Evolutionary conservation across 1,140 invertebrate genomes (phyloP), one percentile per base, ranked within the genome.

Genomic region (Spodoptera litura): DNA sequence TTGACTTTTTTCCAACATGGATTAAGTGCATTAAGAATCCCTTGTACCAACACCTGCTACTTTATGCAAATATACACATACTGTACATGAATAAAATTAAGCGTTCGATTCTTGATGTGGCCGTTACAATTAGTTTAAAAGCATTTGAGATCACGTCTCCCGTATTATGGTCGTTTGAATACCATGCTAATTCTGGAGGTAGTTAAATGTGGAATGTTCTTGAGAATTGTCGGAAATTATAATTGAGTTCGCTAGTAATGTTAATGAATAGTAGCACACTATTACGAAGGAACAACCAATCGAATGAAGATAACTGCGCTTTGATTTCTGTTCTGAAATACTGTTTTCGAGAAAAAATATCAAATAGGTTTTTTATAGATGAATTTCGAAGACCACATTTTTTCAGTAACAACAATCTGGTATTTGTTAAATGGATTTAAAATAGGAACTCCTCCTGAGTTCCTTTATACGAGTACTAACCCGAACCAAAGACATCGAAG

Each of bases 1-100:
- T 75, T 75, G 49, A 75, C 73, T 75, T 64, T 20, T 72, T 75
- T 64, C 38, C 9, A 35, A 64, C 20, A 64, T 52, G 49, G 59
- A 64, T 75, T 75, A 64, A 62, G 59, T 64, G 38, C 35, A 4
- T 11, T 49, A 10, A 49, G 31, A 59, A n/a, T 15, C 51, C 25
- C 52, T 53, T 27, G 49, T 20, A 15, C 31, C 12, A 31, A 31
- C 73, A 75, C 59, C 73, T 55, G 73, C 44, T 73, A 38, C 56
- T 62, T 74, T 64, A 75, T 75, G 73, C 59, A 75, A 75, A 75
- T 75, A 49, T 55, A 15, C 13, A 15, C 52, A 55, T 55, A 55
- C 15, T 31, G 5, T 70, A 52, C 66, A 64, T 64, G 61, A 38
- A 64, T 64, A 66, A 66, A 49, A 62, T 62, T 62, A 62, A 44